A percentile compares a stretch with the other conserved stretches of the same genome.
phyloP scores from a whole-genome alignment of 2,888 invertebrate species.

The Tenodera sinensis region DNA sequence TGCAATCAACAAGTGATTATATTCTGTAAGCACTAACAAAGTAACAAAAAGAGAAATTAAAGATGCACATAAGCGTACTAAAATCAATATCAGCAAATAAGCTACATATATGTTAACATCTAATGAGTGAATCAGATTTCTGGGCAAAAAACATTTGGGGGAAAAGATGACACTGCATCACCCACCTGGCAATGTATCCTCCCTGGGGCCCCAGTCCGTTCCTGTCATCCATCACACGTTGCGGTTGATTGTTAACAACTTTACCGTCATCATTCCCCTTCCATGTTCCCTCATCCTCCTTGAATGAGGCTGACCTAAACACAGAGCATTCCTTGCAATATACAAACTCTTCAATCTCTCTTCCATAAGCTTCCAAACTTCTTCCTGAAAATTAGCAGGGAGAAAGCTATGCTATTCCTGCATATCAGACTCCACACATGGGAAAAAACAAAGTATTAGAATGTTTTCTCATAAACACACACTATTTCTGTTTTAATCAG shows the following conservation, averaged over 20 bases:
- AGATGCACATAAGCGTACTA: neutral
- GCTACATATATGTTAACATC: neutral
- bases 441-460: neutral
- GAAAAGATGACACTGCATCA: slow-evolving; percentile 6
- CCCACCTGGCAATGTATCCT: slow-evolving; percentile 51
- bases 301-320: slow-evolving; percentile 49
- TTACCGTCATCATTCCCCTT: slow-evolving; percentile 59
- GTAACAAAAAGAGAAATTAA: neutral
- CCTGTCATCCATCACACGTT: slow-evolving; percentile 49
- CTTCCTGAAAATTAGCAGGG: neutral
- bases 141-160: neutral
- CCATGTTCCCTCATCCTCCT: slow-evolving; percentile 59
- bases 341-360: neutral
- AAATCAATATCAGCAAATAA: neutral
- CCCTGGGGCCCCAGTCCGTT: slow-evolving; percentile 48
- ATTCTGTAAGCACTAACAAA: neutral
- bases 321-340: slow-evolving; percentile 14
- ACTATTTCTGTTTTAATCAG: neutral
- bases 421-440: neutral
- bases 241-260: slow-evolving; percentile 51
- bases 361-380: neutral
- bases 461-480: neutral
- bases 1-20: neutral
- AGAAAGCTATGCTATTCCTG: neutral
- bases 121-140: slow-evolving; percentile 10